Evolutionary conservation across 2,888 invertebrate genomes (phyloP).

Genomic region (Torymus auratus): DNA sequence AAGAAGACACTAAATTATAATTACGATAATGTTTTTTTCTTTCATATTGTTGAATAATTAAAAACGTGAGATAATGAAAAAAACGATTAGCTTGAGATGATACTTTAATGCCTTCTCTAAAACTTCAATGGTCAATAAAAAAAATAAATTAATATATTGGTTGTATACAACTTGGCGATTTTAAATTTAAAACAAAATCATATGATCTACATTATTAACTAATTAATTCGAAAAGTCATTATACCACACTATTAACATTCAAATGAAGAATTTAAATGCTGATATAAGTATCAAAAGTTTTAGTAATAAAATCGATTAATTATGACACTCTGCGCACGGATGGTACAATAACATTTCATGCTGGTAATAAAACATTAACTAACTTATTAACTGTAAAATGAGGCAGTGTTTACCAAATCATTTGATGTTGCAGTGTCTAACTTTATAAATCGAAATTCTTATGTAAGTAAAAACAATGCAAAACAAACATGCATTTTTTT

Average conservation of each 20-base stretch:
- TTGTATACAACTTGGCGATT: no score
- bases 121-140: no score
- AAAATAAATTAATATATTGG: no score
- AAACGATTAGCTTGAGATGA: no score
- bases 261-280: no score
- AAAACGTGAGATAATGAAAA: no score
- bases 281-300: no score
- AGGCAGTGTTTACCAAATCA: slow-evolving; percentile 24
- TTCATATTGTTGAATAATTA: no score
- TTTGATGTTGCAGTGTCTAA: slow-evolving; percentile 24
- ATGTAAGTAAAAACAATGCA: slow-evolving; percentile 35
- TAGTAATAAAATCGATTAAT: no score
- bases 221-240: slow-evolving; percentile 28
- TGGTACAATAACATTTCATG: slow-evolving; percentile 40
- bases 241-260: slow-evolving; percentile 8
- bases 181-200: not conserved
- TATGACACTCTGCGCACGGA: not conserved
- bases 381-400: slow-evolving; percentile 8
- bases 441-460: slow-evolving; percentile 6
- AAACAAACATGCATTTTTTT: slow-evolving; percentile 56
- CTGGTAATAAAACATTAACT: slow-evolving; percentile 12
- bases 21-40: no score
- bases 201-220: not conserved
- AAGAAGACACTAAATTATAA: no score
- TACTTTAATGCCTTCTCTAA: no score